Percentiles rank a stretch among this genome's conserved stretches.
Conservation (phyloP, 2,113 vertebrate genomes). For the Sturnus vulgaris region DNA sequence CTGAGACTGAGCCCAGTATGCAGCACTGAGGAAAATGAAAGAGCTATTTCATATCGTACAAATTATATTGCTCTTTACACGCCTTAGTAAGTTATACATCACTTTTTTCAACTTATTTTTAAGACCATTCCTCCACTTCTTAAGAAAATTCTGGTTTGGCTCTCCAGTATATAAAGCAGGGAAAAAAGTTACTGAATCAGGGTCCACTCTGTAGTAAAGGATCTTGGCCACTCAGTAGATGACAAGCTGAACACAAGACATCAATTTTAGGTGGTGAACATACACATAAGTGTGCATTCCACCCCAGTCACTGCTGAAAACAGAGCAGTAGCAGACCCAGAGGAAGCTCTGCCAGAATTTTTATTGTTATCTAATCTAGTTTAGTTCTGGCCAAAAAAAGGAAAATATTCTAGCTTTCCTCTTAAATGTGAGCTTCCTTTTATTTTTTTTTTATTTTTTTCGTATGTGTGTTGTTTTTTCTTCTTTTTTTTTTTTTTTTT, state of each 20-base stretch:
- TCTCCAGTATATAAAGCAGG: background rate
- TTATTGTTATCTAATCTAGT: background rate
- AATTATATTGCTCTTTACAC: slow-evolving; percentile 15
- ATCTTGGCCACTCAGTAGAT: background rate
- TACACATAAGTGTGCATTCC: fast-evolving
- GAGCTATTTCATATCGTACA: background rate
- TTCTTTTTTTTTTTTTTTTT: background rate
- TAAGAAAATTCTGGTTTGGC: background rate
- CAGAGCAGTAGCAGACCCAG: background rate
- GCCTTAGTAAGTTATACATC: background rate
- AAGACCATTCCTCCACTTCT: background rate
- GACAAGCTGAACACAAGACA: background rate
- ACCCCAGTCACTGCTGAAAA: background rate
- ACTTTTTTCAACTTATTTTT: background rate
- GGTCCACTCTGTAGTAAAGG: background rate
- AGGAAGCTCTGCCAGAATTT: background rate
- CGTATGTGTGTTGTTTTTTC: background rate
- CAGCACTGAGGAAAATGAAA: slow-evolving; percentile 3
- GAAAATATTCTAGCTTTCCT: background rate
- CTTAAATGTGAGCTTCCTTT: background rate
- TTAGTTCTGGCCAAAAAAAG: background rate
- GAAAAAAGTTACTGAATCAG: background rate
- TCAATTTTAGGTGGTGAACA: background rate
- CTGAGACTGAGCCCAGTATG: slow-evolving; percentile 41
- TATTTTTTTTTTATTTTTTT: background rate